Base-by-base conservation (phyloP, 2,113 vertebrate species). In the Epinephelus moara region DNA sequence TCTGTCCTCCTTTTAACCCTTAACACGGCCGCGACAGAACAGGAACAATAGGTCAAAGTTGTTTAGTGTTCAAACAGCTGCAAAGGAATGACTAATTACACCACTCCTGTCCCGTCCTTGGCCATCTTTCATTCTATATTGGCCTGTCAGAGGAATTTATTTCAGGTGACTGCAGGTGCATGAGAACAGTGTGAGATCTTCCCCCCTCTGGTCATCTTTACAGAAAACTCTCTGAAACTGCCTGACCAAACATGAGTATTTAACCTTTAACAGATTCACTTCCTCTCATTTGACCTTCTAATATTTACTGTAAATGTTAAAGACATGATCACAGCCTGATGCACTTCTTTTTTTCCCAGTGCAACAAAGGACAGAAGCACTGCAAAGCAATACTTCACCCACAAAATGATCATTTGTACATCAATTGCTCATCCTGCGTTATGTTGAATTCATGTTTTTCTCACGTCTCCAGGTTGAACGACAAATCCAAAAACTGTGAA, bases 51-150 rank as follows among this genome's bases (percentile, higher is more conserved):
- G 66, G 74, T 73, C 60, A 80, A 18, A 57, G 60, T 62, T 78
- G 70, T 85, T 85, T 81, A 25, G 64, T 55, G 69, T 84, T 88
- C 45, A 81, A 86, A 81, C 70, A 70, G 53, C 47, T 59, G 25
- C 8, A 56, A 53, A 83, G 75, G 62, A 85, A 77, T 64, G 79
- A 89, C 69, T 82, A 49, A 75, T 59, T 25, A 42, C 2, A 59
- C 37, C 8, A 13, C 30, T 57, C 30, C 25, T 21, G 49, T 37
- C 14, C 52, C 59, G 37, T 11, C 67, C 42, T 37, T 27, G 15
- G 17, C 71, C 18, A n/a, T 63, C 42, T 60, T 27, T 80, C 13
- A 14, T 53, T 69, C 27, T 30, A 49, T 52, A 76, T 37, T 71
- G 21, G 40, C 62, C 23, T 77, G 75, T 75, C 83, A 74, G 47